These are phyloP conservation scores for Steinernema feltiae DNA, from an alignment of 1,140 invertebrate species.

Conservation along the genomic window DNA sequence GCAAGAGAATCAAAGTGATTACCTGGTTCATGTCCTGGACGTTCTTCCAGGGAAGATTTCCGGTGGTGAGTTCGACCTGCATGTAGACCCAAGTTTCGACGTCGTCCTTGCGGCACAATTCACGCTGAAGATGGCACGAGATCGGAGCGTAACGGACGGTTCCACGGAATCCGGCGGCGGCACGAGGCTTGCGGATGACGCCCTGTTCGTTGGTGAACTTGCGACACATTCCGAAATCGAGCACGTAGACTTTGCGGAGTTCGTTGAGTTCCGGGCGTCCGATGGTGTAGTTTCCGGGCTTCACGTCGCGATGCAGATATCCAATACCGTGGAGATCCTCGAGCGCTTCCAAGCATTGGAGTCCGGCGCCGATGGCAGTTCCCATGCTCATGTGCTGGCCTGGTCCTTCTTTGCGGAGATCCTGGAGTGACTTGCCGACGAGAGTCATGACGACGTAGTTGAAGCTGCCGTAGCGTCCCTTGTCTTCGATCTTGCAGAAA, in stretches of 20 bases:
- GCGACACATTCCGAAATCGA: conserved; percentile 54
- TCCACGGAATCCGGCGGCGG: conserved; percentile 46
- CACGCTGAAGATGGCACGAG: conserved; percentile 42
- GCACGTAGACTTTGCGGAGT: conserved; percentile 47
- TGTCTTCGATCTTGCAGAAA: conserved; percentile 51
- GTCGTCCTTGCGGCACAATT: conserved; percentile 42
- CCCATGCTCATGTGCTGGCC: conserved; percentile 37
- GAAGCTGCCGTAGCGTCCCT: conserved; percentile 47
- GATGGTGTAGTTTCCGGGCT: conserved; percentile 46
- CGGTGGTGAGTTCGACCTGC: conserved; percentile 39
- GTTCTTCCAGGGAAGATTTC: conserved; percentile 44
- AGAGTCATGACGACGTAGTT: conserved; percentile 53
- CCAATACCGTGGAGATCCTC: conserved; percentile 49
- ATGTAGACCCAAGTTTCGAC: conserved; percentile 42
- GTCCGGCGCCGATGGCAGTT: conserved; percentile 25
- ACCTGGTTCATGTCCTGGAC: conserved; percentile 38
- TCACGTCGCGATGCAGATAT: conserved; percentile 50
- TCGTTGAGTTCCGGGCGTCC: conserved; percentile 40
- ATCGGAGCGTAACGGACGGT: conserved; percentile 45
- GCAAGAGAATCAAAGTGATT: neutral
- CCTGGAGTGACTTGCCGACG: conserved; percentile 50
- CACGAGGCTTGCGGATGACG: conserved; percentile 43
- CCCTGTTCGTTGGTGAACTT: conserved; percentile 53
- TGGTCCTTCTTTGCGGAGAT: conserved; percentile 40
- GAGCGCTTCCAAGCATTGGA: conserved; percentile 44